Evolutionary conservation across 2,797 vertebrate genomes (phyloP).

Genomic region (Micromesistius poutassou): DNA sequence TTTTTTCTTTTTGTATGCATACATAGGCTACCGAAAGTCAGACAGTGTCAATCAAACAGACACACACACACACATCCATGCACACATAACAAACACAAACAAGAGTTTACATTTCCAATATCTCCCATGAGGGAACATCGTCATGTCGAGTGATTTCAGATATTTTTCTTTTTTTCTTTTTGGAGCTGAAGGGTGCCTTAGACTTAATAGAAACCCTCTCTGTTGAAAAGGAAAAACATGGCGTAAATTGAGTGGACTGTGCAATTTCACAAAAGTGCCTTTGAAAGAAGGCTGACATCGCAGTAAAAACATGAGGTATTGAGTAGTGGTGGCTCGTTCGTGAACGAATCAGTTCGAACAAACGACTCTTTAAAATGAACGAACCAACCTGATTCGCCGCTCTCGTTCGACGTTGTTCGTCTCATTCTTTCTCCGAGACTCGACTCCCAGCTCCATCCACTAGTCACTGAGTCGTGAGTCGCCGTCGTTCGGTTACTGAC

Average conservation of each 20-base stretch:
- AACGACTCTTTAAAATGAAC: too few relatives aligned
- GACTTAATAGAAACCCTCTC: conserved; percentile 45
- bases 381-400: too few relatives aligned
- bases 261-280: conserved; percentile 50
- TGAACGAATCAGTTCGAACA: too few relatives aligned
- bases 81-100: conserved; percentile 13
- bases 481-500: too few relatives aligned
- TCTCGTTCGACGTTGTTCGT: too few relatives aligned
- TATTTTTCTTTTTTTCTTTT: conserved; percentile 34
- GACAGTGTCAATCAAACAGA: background rate
- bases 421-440: too few relatives aligned
- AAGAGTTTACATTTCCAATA: conserved; percentile 4
- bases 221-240: conserved; percentile 25
- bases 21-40: too few relatives aligned
- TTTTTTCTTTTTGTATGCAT: background rate
- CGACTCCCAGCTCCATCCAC: too few relatives aligned
- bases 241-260: conserved; percentile 48
- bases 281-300: conserved; percentile 53
- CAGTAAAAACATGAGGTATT: conserved; percentile 61
- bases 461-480: too few relatives aligned
- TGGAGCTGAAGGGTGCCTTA: conserved; percentile 19
- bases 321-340: too few relatives aligned
- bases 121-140: background rate
- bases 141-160: conserved; percentile 34
- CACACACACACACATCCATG: background rate